phyloP scores from a whole-genome alignment of 2,113 vertebrate species.

The Eurystomus gularis region DNA sequence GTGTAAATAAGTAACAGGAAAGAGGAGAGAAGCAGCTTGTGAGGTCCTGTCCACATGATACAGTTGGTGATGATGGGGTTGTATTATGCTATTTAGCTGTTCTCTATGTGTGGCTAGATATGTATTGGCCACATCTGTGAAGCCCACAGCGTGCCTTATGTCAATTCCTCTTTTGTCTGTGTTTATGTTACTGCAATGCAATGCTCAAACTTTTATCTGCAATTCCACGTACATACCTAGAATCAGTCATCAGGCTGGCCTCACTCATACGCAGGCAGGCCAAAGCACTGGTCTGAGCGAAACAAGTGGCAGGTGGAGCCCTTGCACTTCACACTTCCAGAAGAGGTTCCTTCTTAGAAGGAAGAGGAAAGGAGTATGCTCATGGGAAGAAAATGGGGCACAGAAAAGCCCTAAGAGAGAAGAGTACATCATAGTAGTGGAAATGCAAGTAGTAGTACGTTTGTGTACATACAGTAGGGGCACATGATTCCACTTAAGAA shows the following conservation, averaged over 20 bases:
- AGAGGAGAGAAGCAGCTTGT: background rate
- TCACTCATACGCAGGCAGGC: rapidly evolving
- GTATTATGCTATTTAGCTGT: background rate
- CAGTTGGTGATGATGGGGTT: background rate
- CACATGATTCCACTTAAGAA: background rate
- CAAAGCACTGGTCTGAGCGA: rapidly evolving
- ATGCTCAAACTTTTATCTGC: background rate
- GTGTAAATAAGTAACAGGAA: background rate
- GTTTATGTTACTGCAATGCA: background rate
- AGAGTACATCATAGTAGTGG: background rate
- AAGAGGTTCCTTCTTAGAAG: background rate
- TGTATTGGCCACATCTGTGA: rapidly evolving
- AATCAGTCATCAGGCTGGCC: background rate
- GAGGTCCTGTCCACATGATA: background rate
- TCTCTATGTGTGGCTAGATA: rapidly evolving
- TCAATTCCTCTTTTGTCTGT: background rate
- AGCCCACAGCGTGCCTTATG: background rate
- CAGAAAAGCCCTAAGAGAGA: background rate
- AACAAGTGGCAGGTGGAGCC: background rate
- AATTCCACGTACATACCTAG: background rate
- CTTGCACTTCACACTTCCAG: background rate
- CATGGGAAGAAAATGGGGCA: background rate
- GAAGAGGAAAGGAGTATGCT: background rate
- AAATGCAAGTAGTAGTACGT: background rate
- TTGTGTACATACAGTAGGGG: no score